phyloP scores from a whole-genome alignment of 2,888 invertebrate genomes.

The Seira ritae region DNA sequence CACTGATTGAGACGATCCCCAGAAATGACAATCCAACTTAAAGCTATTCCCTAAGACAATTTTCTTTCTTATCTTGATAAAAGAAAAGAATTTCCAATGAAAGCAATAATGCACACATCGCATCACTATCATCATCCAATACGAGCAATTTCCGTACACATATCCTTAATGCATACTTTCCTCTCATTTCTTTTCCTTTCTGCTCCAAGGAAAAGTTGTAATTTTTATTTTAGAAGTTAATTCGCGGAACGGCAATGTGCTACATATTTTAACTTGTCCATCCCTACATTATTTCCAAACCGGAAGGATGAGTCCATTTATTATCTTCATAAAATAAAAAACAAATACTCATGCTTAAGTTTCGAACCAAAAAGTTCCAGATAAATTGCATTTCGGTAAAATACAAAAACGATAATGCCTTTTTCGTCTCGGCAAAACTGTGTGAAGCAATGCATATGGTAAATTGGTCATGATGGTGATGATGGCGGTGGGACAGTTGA shows the following conservation, averaged over 20 bases:
- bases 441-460: constrained; percentile 60
- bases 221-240: constrained; percentile 10
- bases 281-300: constrained; percentile 10
- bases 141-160: not conserved
- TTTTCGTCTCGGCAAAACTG: constrained; percentile 36
- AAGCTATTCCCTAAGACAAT: constrained; percentile 20
- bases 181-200: constrained; percentile 1
- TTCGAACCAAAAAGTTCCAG: constrained; percentile 27
- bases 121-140: not conserved
- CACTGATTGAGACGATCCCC: constrained; percentile 53
- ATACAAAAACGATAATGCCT: constrained; percentile 39
- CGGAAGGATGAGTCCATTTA: constrained; percentile 37
- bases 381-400: constrained; percentile 47
- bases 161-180: not conserved
- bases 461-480: constrained; percentile 55
- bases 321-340: constrained; percentile 29
- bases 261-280: not conserved
- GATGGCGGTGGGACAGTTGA: constrained; percentile 52
- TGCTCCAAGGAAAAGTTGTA: not conserved
- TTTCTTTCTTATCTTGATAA: constrained; percentile 10
- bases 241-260: constrained; percentile 3
- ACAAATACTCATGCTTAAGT: not conserved
- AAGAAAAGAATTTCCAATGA: not conserved
- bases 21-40: constrained; percentile 47
- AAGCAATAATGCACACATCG: constrained; percentile 4